Evolutionary conservation across 2,113 vertebrate species (phyloP), one percentile per base, ranked within the genome.

Genomic region (Piprites chloris): DNA sequence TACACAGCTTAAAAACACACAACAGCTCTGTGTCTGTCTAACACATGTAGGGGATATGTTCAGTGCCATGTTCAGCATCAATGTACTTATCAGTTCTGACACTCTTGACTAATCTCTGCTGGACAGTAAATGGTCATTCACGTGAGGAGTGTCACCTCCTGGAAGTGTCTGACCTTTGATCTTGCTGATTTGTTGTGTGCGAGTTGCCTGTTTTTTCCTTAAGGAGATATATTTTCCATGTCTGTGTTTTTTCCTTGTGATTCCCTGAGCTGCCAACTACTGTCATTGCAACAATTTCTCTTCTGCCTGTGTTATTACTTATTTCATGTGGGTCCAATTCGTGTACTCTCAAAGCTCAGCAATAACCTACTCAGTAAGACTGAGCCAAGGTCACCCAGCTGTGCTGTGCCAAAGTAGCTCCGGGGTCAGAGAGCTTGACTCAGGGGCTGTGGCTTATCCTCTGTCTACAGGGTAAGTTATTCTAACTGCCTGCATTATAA

Each of bases 1-100:
- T 11, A 20, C 19, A 42, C 10, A 23, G 12, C 0, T 2, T 47
- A 35, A 84, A 84, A 81, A 6, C 20, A 53, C 27, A 12, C 21
- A 74, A 20, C 41, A 46, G 19, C 18, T 47, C 13, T 37, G 5
- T 47, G 6, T 27, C 33, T 42, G 30, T 21, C 41, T 77, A 41
- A 81, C 35, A 24, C 0, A 3, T 6, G 7, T 0, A n/a, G 17
- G 3, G 16, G 3, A 10, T 30, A 55, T 7, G 3, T 35, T 20
- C 12, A 19, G 37, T 41, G 55, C 12, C 20, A 65, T 13, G 6
- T 32, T 53, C 72, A 73, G 7, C 22, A 35, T 41, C 55, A 53
- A 61, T 24, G 20, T 14, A 8, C 2, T 75, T 65, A 23, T 6
- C 17, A 50, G 37, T 35, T 90, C 71, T 88, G 44, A 65, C 19